Percentiles rank a stretch among this genome's conserved stretches.
phyloP scores from a whole-genome alignment of 2,113 vertebrate genomes.

The Bujurquina vittata region DNA sequence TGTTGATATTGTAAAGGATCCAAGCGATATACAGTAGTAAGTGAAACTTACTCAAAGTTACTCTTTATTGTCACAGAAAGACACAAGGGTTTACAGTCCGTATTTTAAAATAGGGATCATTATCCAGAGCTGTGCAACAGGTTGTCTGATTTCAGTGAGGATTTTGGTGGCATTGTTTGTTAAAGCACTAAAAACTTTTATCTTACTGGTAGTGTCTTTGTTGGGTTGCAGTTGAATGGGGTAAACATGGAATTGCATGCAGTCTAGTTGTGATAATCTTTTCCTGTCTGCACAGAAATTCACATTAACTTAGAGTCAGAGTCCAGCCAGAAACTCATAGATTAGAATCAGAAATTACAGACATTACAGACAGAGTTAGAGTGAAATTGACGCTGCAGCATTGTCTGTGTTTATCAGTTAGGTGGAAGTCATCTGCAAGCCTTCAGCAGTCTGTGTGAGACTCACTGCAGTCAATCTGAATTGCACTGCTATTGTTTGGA shows the following conservation, averaged over 20 bases:
- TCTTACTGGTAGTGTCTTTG: background rate
- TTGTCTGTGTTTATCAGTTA: background rate
- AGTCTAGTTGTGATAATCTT: background rate
- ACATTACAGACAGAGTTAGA: background rate
- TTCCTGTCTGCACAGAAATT: background rate
- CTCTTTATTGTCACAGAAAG: too few relatives aligned
- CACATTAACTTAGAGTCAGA: too few relatives aligned
- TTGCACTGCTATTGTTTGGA: background rate
- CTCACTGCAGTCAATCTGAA: background rate
- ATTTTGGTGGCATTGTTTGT: background rate
- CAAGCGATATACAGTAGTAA: background rate
- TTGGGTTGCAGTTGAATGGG: background rate
- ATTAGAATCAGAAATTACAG: too few relatives aligned
- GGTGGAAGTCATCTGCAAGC: background rate
- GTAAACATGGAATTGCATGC: background rate
- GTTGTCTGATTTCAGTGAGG: background rate
- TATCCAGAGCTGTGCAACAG: background rate
- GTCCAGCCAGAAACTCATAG: too few relatives aligned
- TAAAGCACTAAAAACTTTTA: background rate
- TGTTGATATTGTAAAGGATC: background rate
- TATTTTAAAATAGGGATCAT: background rate
- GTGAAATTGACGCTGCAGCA: background rate
- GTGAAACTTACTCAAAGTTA: background rate
- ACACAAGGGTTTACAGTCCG: background rate
- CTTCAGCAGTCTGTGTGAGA: fast-evolving